Conservation (phyloP, 2,113 vertebrate species). For the Carlito syrichta region DNA sequence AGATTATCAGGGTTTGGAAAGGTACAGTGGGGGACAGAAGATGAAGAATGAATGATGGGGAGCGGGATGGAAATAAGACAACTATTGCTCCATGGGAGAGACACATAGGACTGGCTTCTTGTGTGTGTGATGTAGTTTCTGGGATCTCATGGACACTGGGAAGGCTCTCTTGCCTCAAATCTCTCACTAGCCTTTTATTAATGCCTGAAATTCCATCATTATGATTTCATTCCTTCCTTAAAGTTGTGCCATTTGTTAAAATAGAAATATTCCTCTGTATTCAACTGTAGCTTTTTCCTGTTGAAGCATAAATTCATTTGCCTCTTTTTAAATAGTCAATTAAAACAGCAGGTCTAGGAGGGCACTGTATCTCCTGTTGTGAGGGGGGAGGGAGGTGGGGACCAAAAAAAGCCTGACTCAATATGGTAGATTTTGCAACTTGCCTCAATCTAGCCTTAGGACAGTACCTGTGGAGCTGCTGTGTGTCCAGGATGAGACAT, state of each 20-base stretch:
- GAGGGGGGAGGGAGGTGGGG: not conserved
- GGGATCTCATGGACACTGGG: not conserved
- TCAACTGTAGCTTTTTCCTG: not conserved
- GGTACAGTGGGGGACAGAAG: not conserved
- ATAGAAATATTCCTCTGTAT: not conserved
- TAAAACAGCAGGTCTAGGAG: not conserved
- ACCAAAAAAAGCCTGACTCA: not conserved
- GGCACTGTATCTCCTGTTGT: not conserved
- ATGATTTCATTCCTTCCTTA: not conserved
- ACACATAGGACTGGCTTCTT: not conserved
- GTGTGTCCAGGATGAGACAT: not conserved
- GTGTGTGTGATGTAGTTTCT: not conserved
- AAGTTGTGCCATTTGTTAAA: conserved; percentile 8
- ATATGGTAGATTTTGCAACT: not conserved
- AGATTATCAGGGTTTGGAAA: not conserved
- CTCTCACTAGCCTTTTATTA: not conserved
- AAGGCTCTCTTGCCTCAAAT: not conserved
- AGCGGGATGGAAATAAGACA: not conserved
- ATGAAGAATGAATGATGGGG: not conserved
- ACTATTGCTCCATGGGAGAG: not conserved
- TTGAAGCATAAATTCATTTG: not conserved
- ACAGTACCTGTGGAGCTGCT: not conserved
- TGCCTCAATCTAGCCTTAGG: not conserved
- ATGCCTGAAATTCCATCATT: not conserved
- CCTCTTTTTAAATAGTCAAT: not conserved